Evolutionary conservation across 1,140 invertebrate genomes (phyloP), one percentile per base, ranked within the genome.

Genomic region (Oncopeltus fasciatus): DNA sequence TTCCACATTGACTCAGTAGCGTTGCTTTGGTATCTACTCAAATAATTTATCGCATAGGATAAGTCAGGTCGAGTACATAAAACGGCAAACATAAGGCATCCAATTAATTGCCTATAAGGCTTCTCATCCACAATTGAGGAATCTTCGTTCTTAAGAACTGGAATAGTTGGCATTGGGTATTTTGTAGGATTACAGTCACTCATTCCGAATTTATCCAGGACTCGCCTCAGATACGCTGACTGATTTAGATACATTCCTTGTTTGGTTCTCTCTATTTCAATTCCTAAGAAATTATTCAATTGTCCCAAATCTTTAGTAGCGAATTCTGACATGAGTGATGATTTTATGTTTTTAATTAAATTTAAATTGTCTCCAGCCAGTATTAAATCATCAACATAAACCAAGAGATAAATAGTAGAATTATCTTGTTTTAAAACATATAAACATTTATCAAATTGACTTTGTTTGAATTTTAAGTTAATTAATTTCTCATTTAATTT

Each of bases 361-460:
- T 60, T 27, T 14, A n/a, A 29, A 28, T 31, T 47, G 2, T 44
- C 28, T 62, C 18, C 26, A 8, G 60, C 60, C 31, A 65, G 16
- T 14, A 65, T 65, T 44, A 65, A 20, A 57, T 65, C 64, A 62
- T 65, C 64, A 33, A 65, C 64, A 62, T 63, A 63, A 18, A 65
- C 16, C 8, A 65, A 29, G 3, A 65, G 61, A n/a, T 63, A 65
- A 18, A 43, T 46, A 12, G 16, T 44, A 31, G 16, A 21, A 26
- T 44, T n/a, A 28, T 57, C 33, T n/a, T 18, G 16, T 14, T 14
- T 18, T 38, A 24, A 31, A 43, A 29, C n/a, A 28, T 65, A 65
- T 1, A 65, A 29, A 47, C 64, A 63, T 33, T 21, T 51, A 59
- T 65, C 64, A 64, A n/a, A n/a, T 38, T 65, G 26, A 16, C 1